Evolutionary conservation across 1,140 invertebrate genomes (phyloP), one percentile per base, ranked within the genome.

Genomic region (Pogonomyrmex californicus): DNA sequence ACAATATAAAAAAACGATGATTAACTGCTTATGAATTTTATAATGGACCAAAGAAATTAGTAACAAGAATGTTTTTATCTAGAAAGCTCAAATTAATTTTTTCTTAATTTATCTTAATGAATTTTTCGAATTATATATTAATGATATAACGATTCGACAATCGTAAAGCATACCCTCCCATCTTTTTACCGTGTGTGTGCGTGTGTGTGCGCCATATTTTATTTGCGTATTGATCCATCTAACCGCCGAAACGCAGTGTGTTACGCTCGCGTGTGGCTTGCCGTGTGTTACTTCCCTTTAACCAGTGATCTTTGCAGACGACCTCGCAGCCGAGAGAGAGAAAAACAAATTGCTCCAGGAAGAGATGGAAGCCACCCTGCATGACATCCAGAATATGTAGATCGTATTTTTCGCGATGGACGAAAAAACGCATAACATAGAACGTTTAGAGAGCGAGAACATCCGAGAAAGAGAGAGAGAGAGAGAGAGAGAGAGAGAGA

Each of bases 341-440:
- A 98, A 99, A 97, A 99, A 98, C 97, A 99, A 99, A 97, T 96
- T 98, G 95, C 97, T 99, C 92, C 98, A 99, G 95, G 98, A 99
- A 95, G 99, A 99, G 96, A 99, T 99, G 98, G 99, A 99, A 96
- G 97, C 98, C 93, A 99, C 99, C 93, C 97, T 99, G 96, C 98
- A 99, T 97, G 99, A 99, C 96, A 99, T 99, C 96, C 99, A 99
- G 96, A 99, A 99, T 96, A 99, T 99, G 98, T 99, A 98, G 75
- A 90, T 90, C 89, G 86, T 92, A 89, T 93, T 92, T 93, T 92
- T 92, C 90, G 92, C 92, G 92, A 89, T 93, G 92, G 92, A 83
- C 71, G 49, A 58, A 88, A 58, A 88, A 62, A 63, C 41, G 63
- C 85, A 54, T 87, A 86, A 89, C 54, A 85, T 66, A 90, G 51